Percentiles rank a stretch among this genome's conserved stretches.
Conservation (phyloP, 1,140 invertebrate genomes). For the Drosophila subpulchrella region DNA sequence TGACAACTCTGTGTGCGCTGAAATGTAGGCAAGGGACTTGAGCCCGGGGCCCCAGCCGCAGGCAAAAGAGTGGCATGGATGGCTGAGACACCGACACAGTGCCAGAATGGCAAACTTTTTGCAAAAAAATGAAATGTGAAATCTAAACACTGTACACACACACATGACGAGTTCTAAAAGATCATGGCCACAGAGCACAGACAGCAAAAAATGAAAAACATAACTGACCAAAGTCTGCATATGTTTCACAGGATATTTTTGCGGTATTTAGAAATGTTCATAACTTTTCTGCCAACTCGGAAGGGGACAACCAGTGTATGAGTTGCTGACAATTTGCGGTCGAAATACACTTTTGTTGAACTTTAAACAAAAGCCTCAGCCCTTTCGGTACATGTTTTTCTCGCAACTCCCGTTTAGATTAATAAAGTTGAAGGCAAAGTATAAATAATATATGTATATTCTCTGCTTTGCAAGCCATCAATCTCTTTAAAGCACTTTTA, state of each 20-base stretch:
- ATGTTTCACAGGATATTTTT: constrained; percentile 17
- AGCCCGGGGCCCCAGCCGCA: constrained; percentile 6
- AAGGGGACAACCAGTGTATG: constrained; percentile 1
- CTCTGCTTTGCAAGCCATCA: too few species aligned
- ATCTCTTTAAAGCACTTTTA: too few species aligned
- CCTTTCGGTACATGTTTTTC: not conserved
- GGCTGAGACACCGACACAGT: not conserved
- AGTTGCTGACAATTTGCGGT: constrained; percentile 19
- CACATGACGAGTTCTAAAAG: constrained; percentile 15
- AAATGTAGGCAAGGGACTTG: constrained; percentile 39
- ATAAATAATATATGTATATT: too few species aligned
- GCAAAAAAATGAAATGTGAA: constrained; percentile 33
- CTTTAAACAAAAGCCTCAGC: not conserved
- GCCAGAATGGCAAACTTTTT: constrained; percentile 16
- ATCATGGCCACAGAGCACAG: constrained; percentile 27
- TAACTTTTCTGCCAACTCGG: not conserved
- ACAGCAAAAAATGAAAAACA: constrained; percentile 3
- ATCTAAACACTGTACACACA: constrained; percentile 7
- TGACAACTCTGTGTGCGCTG: constrained; percentile 58
- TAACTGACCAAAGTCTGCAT: constrained; percentile 18
- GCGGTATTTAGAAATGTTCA: constrained; percentile 23
- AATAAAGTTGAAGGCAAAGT: not conserved
- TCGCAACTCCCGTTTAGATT: not conserved
- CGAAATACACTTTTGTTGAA: not conserved
- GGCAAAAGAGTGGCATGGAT: not conserved